Conservation (phyloP, 2,797 vertebrate species). For the Poliocrania exsul region DNA sequence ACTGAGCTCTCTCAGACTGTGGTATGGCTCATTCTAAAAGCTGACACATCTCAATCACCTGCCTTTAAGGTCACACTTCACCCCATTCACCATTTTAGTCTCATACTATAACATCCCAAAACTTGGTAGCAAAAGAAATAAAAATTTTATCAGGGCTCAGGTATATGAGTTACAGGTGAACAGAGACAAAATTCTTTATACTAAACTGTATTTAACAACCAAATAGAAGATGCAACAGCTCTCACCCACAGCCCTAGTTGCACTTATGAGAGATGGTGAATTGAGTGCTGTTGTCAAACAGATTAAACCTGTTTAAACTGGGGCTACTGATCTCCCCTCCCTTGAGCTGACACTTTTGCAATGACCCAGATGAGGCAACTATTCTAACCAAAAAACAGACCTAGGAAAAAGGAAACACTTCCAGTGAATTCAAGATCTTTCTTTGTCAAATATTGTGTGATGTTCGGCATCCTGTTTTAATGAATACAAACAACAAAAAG, state of each 20-base stretch:
- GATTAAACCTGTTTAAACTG: not conserved
- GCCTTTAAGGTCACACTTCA: not conserved
- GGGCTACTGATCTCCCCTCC: not conserved
- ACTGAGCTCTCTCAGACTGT: not conserved
- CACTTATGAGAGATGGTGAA: not conserved
- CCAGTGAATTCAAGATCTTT: not conserved
- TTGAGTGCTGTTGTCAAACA: not conserved
- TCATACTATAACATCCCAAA: not conserved
- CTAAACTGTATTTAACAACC: not conserved
- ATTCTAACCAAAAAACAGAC: not conserved
- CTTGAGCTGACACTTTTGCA: not conserved
- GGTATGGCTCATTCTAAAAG: not conserved
- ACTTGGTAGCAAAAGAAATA: not conserved
- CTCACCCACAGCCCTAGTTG: not conserved
- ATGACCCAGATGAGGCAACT: not conserved
- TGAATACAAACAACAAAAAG: not conserved
- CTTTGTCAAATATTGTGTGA: not conserved
- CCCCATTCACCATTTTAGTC: not conserved
- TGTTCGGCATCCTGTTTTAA: not conserved
- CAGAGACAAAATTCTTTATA: not conserved
- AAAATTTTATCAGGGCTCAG: not conserved
- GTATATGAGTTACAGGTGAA: not conserved
- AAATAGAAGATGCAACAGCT: not conserved
- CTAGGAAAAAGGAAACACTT: not conserved
- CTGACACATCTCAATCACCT: not conserved